These are phyloP conservation scores for Corvus cornix DNA, from an alignment of 2,113 vertebrate species.

Conservation along the genomic window DNA sequence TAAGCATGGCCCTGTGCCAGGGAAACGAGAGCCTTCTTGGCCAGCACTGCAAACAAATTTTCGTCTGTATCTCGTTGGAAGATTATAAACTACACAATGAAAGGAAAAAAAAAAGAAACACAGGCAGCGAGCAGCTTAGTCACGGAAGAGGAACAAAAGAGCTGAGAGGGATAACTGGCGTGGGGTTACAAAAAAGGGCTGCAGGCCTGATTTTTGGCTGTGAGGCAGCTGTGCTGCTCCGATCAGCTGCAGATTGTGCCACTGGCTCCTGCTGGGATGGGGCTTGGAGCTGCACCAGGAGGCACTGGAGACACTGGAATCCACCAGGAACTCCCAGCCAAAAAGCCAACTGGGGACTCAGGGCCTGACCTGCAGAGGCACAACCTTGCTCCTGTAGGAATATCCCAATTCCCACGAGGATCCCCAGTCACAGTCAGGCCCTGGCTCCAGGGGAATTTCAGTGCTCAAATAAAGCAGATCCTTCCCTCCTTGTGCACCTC, in stretches of 20 bases:
- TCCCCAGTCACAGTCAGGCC: background rate
- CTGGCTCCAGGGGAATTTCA: background rate
- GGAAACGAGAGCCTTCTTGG: slow-evolving; percentile 42
- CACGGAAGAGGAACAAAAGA: slow-evolving; percentile 48
- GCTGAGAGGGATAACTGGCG: background rate
- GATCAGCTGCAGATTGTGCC: slow-evolving; percentile 9
- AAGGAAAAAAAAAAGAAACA: background rate
- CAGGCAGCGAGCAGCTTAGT: background rate
- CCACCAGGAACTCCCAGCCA: background rate
- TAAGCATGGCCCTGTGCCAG: slow-evolving; percentile 67
- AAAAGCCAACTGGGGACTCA: background rate
- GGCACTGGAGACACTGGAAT: background rate
- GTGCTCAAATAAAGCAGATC: background rate
- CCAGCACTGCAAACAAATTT: slow-evolving; percentile 19
- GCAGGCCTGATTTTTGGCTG: background rate
- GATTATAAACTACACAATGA: slow-evolving; percentile 44
- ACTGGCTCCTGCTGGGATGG: background rate
- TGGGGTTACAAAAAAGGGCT: background rate
- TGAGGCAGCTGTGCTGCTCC: background rate
- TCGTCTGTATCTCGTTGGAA: slow-evolving; percentile 46
- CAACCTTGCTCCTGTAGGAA: background rate
- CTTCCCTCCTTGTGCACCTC: background rate
- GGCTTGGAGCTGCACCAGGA: background rate
- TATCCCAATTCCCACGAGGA: background rate
- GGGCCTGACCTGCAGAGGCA: background rate